Evolutionary conservation across 2,113 vertebrate species (phyloP).

Genomic region (Chlamydotis undulata): DNA sequence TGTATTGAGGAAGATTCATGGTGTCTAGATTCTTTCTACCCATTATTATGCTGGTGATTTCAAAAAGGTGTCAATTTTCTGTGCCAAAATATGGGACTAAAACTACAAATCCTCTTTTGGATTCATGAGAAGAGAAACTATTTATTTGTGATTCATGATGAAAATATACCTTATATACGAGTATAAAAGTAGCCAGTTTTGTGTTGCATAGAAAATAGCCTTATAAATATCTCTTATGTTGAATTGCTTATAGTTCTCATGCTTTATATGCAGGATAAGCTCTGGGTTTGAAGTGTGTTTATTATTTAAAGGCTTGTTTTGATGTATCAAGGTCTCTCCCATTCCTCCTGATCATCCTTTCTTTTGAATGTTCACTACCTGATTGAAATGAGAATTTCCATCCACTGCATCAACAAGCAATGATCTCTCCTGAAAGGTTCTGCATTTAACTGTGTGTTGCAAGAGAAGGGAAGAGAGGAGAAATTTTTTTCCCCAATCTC

Average conservation of each 20-base stretch:
- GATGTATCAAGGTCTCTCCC: slow-evolving; percentile 61
- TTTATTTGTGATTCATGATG: slow-evolving; percentile 55
- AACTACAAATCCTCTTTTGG: slow-evolving; percentile 40
- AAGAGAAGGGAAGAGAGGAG: neutral
- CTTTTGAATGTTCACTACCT: slow-evolving; percentile 64
- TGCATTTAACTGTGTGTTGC: neutral
- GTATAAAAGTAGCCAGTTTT: slow-evolving; percentile 35
- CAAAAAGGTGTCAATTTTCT: slow-evolving; percentile 45
- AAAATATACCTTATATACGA: slow-evolving; percentile 28
- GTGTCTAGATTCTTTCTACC: neutral
- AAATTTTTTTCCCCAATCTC: neutral
- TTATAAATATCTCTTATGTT: slow-evolving; percentile 44
- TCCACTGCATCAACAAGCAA: slow-evolving; percentile 45
- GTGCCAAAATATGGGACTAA: slow-evolving; percentile 15
- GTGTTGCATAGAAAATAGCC: slow-evolving; percentile 55
- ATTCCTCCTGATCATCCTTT: slow-evolving; percentile 43
- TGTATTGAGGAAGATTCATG: slow-evolving; percentile 18
- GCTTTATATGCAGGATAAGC: slow-evolving; percentile 50
- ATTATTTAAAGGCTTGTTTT: slow-evolving; percentile 73
- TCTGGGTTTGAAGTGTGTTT: slow-evolving; percentile 48
- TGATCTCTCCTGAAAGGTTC: slow-evolving; percentile 39
- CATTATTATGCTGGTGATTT: slow-evolving; percentile 38
- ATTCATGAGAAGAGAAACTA: slow-evolving; percentile 53
- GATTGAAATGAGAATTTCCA: slow-evolving; percentile 68
- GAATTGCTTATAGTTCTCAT: neutral